phyloP scores from a whole-genome alignment of 2,113 vertebrate genomes.

The Actenoides lindsayi region DNA sequence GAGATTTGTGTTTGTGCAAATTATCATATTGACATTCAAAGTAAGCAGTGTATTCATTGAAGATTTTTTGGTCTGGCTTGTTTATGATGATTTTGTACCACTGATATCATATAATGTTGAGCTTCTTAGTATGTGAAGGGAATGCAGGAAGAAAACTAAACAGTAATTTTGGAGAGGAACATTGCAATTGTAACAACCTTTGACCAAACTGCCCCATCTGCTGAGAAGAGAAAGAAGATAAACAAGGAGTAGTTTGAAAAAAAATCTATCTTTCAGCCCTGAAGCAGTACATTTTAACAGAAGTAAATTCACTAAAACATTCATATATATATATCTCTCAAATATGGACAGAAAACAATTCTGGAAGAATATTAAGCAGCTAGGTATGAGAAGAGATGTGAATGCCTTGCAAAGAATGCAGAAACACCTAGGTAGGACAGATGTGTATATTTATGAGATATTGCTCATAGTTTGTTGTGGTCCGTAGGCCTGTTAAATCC shows the following conservation, averaged over 20 bases:
- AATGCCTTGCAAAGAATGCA: background rate
- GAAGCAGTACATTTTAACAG: background rate
- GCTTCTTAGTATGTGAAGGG: background rate
- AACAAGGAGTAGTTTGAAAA: background rate
- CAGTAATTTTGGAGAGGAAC: background rate
- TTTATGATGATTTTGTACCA: background rate
- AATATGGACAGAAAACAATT: background rate
- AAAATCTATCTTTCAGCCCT: background rate
- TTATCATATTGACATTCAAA: background rate
- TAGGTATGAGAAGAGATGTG: background rate
- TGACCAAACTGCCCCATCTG: background rate
- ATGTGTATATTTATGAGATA: background rate
- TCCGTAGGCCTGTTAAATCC: background rate
- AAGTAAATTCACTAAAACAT: background rate
- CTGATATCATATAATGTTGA: background rate
- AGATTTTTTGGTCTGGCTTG: background rate
- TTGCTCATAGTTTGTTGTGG: background rate
- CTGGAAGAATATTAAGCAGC: background rate
- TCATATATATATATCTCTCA: background rate
- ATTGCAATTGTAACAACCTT: background rate
- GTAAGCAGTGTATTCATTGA: background rate
- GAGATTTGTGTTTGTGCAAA: background rate
- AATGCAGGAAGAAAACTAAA: background rate
- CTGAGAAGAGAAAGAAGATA: background rate
- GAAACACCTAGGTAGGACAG: background rate